Percentiles rank a stretch among this genome's conserved stretches.
Conservation (phyloP, 2,113 vertebrate genomes). For the Chionodraco myersi region DNA sequence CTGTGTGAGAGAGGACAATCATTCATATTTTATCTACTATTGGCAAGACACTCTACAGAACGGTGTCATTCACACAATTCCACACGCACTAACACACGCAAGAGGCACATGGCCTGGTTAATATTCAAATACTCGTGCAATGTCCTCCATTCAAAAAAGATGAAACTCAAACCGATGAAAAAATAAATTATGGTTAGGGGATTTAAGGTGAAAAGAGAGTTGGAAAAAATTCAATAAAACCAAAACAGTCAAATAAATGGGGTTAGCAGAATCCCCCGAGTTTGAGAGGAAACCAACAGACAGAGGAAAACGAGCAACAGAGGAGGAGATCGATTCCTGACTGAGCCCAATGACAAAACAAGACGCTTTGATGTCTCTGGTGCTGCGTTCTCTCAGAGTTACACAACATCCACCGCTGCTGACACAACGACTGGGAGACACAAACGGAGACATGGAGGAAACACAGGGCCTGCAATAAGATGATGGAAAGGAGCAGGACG, state of each 20-base stretch:
- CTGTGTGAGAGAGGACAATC: conserved; percentile 32
- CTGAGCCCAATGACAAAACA: conserved; percentile 63
- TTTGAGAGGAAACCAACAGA: conserved; percentile 35
- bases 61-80: conserved; percentile 57
- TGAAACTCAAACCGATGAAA: not conserved
- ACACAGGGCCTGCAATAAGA: conserved; percentile 19
- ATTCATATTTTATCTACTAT: conserved; percentile 64
- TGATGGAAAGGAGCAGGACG: conserved; percentile 1
- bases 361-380: conserved; percentile 71
- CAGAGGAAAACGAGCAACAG: conserved; percentile 10
- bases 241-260: conserved; percentile 33
- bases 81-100: conserved; percentile 34
- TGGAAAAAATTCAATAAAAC: not conserved
- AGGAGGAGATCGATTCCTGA: conserved; percentile 65
- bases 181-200: not conserved
- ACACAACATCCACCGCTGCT: conserved; percentile 62
- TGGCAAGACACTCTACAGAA: conserved; percentile 37
- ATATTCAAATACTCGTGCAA: not conserved
- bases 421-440: conserved; percentile 41
- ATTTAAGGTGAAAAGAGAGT: not conserved
- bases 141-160: not conserved
- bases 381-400: conserved; percentile 50
- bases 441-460: conserved; percentile 15
- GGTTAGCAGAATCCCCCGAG: conserved; percentile 12
- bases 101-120: conserved; percentile 25